Evolutionary conservation across 92 coral and sea anemone genomes (phyloP), one percentile per base, ranked within the genome.

Genomic region (Chrysogorgia sp.): DNA sequence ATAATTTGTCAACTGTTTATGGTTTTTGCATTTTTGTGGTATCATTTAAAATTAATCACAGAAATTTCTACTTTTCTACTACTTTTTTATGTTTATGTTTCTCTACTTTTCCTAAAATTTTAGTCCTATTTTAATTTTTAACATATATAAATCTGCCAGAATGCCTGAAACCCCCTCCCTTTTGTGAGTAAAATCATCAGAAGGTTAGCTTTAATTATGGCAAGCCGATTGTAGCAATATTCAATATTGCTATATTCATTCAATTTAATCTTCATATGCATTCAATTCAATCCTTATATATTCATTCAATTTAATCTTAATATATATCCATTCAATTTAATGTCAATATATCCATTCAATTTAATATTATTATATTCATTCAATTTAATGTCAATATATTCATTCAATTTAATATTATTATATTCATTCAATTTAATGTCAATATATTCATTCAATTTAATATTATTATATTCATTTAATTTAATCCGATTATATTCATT

Each of bases 121-220:
- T n/a, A n/a, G n/a, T n/a, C n/a, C n/a, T n/a, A n/a, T n/a, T n/a
- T n/a, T n/a, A n/a, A n/a, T n/a, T n/a, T n/a, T n/a, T n/a, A n/a
- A n/a, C n/a, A n/a, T n/a, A n/a, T n/a, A n/a, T n/a, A n/a, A n/a
- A n/a, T n/a, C n/a, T n/a, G n/a, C n/a, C n/a, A n/a, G n/a, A n/a
- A n/a, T n/a, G n/a, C n/a, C n/a, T 43, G 50, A 43, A 43, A 17
- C 50, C 50, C 50, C n/a, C n/a, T n/a, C n/a, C n/a, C n/a, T n/a
- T 81, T 86, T 21, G 90, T 86, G 67, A 86, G 64, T 28, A 86
- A 67, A 52, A 81, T 63, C 60, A 71, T 67, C 23, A 86, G 90
- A 58, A n/a, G n/a, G n/a, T n/a, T 81, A 86, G 30, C 84, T 86
- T 17, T 29, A 35, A 40, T 65, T 70, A 67, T 67, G 75, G 58